A percentile compares a stretch with the other conserved stretches of the same genome.
Conservation (phyloP, 2,888 invertebrate genomes). For the Bruchidius siliquastri region DNA sequence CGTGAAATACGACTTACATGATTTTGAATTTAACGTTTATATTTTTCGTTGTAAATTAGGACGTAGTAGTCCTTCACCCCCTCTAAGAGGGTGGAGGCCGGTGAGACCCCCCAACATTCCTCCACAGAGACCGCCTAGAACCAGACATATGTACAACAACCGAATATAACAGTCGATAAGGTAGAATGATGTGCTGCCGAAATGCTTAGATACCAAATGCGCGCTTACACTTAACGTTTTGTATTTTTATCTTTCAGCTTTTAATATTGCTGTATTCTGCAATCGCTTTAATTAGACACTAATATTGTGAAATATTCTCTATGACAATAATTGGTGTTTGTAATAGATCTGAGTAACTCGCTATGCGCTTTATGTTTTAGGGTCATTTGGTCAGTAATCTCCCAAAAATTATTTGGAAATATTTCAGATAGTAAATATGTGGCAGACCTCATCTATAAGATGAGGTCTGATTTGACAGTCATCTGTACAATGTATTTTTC, state of each 20-base stretch:
- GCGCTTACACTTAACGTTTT: neutral
- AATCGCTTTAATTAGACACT: neutral
- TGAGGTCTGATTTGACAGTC: too few species aligned
- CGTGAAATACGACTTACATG: neutral
- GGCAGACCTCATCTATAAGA: too few species aligned
- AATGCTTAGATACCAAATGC: neutral
- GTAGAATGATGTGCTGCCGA: constrained; percentile 28
- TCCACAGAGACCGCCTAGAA: constrained; percentile 58
- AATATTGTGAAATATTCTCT: neutral
- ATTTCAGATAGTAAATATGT: too few species aligned
- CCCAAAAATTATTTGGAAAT: too few species aligned
- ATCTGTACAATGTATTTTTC: too few species aligned
- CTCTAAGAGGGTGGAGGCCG: constrained; percentile 51
- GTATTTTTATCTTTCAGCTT: neutral
- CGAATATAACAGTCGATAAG: constrained; percentile 37
- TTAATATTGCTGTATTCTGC: neutral
- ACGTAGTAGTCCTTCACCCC: constrained; percentile 38
- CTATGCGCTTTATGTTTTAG: too few species aligned
- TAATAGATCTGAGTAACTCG: too few species aligned
- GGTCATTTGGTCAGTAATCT: too few species aligned
- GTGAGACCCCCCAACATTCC: constrained; percentile 53
- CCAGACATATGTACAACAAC: constrained; percentile 45
- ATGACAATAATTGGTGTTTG: too few species aligned
- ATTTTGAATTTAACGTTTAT: constrained; percentile 3
- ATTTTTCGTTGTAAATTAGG: constrained; percentile 27